phyloP scores from a whole-genome alignment of 2,888 invertebrate species.

The Nomada goodeniana region DNA sequence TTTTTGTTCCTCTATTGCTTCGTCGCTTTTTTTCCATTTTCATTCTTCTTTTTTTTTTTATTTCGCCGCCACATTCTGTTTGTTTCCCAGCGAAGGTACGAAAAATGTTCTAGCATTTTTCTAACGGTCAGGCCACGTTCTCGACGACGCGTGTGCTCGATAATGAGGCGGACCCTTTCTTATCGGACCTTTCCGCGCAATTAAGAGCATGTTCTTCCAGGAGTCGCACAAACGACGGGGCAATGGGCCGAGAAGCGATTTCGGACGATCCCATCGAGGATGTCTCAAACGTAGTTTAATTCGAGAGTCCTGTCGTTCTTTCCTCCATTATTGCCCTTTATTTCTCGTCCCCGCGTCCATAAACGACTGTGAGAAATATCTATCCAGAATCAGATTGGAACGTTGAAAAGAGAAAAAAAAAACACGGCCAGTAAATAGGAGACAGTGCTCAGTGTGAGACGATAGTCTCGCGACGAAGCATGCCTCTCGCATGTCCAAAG shows the following conservation, averaged over 20 bases:
- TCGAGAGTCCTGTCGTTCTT: conserved; percentile 29
- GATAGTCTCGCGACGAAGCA: conserved; percentile 6
- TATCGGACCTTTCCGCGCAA: conserved; percentile 75
- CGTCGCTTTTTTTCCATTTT: neutral
- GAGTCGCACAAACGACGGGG: conserved; percentile 51
- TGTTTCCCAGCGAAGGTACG: neutral
- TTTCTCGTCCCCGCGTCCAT: neutral
- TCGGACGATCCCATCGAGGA: conserved; percentile 65
- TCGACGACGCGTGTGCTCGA: conserved; percentile 37
- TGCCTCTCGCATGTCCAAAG: neutral
- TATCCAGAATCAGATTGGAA: conserved; percentile 34
- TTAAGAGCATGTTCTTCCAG: conserved; percentile 70
- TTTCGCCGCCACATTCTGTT: neutral
- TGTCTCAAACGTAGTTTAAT: conserved; percentile 69
- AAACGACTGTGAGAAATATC: conserved; percentile 32
- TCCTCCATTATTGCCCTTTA: neutral
- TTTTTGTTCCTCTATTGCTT: conserved; percentile 18
- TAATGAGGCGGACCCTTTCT: conserved; percentile 66
- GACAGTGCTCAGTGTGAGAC: neutral
- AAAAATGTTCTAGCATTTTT: conserved; percentile 50
- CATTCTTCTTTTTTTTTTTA: too few species aligned
- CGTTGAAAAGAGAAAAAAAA: neutral
- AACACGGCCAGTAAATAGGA: neutral
- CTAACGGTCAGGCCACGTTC: conserved; percentile 32
- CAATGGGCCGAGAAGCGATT: conserved; percentile 69